Conservation (phyloP, 2,113 vertebrate genomes). For the Leuciscus idus region DNA sequence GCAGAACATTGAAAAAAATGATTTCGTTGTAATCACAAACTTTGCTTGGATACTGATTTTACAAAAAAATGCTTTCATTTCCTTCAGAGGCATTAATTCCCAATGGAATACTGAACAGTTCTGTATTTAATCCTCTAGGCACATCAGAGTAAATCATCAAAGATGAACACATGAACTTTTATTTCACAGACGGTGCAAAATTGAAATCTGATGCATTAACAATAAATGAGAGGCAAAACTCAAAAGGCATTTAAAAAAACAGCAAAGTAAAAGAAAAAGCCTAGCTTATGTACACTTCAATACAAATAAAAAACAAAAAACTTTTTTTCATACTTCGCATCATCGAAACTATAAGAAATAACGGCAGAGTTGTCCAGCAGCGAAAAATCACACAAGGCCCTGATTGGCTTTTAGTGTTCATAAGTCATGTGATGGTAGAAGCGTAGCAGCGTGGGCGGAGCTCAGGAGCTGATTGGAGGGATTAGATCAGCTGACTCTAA, state of each 20-base stretch:
- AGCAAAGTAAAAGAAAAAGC: slow-evolving; percentile 29
- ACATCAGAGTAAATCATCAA: slow-evolving; percentile 5
- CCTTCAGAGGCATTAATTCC: slow-evolving; percentile 45
- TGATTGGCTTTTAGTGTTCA: slow-evolving; percentile 59
- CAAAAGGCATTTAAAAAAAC: slow-evolving; percentile 88
- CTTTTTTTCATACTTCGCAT: slow-evolving; percentile 47
- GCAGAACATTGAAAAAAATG: slow-evolving; percentile 68
- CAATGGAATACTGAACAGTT: slow-evolving; percentile 61
- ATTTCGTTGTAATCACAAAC: slow-evolving; percentile 59
- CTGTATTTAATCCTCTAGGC: slow-evolving; percentile 24
- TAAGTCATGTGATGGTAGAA: slow-evolving; percentile 50
- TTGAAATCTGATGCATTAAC: not conserved
- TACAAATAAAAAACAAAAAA: slow-evolving; percentile 70
- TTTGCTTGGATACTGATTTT: slow-evolving; percentile 52
- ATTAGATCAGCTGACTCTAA: slow-evolving; percentile 54
- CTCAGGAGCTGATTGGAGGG: slow-evolving; percentile 74
- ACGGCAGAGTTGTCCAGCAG: slow-evolving; percentile 56
- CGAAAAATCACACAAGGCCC: slow-evolving; percentile 77
- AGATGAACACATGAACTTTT: slow-evolving; percentile 33
- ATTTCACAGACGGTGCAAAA: slow-evolving; percentile 32
- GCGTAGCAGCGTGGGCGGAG: slow-evolving; percentile 63
- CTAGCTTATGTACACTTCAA: slow-evolving; percentile 90
- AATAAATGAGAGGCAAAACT: slow-evolving; percentile 66
- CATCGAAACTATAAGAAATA: slow-evolving; percentile 68
- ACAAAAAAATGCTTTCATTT: slow-evolving; percentile 59